Evolutionary conservation across 2,888 invertebrate genomes (phyloP).

Genomic region (Pinctada fucata): DNA sequence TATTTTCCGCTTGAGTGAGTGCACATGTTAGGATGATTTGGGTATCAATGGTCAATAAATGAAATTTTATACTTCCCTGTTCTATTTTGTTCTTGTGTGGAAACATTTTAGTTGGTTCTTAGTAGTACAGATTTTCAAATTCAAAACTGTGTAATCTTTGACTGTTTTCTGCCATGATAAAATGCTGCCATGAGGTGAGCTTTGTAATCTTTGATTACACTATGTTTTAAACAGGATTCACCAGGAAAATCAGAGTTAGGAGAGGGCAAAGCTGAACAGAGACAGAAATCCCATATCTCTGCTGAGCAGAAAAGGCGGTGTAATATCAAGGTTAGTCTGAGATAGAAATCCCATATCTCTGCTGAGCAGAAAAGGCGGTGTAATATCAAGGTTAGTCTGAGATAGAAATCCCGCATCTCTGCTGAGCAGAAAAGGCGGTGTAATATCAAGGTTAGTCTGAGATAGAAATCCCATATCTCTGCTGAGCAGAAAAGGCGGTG

Average conservation of each 20-base stretch:
- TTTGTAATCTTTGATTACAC: neutral
- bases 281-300: constrained; percentile 88
- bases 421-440: constrained; percentile 97
- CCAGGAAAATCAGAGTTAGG: constrained; percentile 11
- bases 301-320: constrained; percentile 97
- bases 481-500: constrained; percentile 97
- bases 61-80: too few species aligned
- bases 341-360: constrained; percentile 36
- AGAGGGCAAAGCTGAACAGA: constrained; percentile 34
- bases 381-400: constrained; percentile 85
- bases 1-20: too few species aligned
- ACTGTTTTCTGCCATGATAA: too few species aligned
- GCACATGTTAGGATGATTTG: too few species aligned
- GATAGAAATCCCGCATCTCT: constrained; percentile 35
- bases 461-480: constrained; percentile 36
- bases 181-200: too few species aligned
- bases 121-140: too few species aligned
- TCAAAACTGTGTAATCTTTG: too few species aligned
- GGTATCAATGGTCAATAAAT: too few species aligned
- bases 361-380: constrained; percentile 97
- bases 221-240: constrained; percentile 20
- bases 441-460: constrained; percentile 85
- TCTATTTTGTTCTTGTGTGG: too few species aligned
- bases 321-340: constrained; percentile 85
- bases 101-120: too few species aligned